Base-by-base conservation (phyloP, 2,797 vertebrate species). In the Falco rusticolus region DNA sequence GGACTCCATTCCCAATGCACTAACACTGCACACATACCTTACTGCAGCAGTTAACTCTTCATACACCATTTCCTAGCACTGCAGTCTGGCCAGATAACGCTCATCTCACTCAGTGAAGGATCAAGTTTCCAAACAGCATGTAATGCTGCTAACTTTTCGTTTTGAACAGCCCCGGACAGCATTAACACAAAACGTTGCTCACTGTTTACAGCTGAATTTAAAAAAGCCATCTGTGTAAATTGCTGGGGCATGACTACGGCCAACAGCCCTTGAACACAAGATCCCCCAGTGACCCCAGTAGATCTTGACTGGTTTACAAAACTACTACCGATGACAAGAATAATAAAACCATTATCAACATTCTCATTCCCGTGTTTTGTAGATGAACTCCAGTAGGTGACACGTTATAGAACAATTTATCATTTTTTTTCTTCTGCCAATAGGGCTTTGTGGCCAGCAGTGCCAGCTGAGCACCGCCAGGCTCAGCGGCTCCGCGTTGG, bases 331-430 rank as follows among this genome's bases (percentile, higher is more conserved):
- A 41, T 78, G 63, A 84, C 57, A n/a, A 66, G 71, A 90, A 26
- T 65, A 75, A 88, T 48, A 74, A 72, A 84, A 51, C 75, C 70
- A 37, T 60, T 57, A 60, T 25, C 6, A 20, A 83, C 22, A 14
- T 34, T 84, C 87, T 70, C 48, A 61, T 71, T 13, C 87, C 91
- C 84, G 51, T 29, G 61, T 50, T 89, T 90, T 25, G 13, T 48
- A n/a, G 53, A 10, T 64, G 63, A 95, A 83, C 34, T 77, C 94
- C 87, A 39, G 64, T 6, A 95, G 94, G 91, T 6, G 61, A 94
- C 83, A 71, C 78, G 41, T 4, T 41, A 20, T 6, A 29, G 13
- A 1, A 19, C 37, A 9, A 5, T 11, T 5, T 20, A 47, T 82
- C 13, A 13, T 41, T 14, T 71, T 16, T 68, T 65, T 68, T 60